phyloP scores from a whole-genome alignment of 2,888 invertebrate genomes.

The Microplitis deprimator region DNA sequence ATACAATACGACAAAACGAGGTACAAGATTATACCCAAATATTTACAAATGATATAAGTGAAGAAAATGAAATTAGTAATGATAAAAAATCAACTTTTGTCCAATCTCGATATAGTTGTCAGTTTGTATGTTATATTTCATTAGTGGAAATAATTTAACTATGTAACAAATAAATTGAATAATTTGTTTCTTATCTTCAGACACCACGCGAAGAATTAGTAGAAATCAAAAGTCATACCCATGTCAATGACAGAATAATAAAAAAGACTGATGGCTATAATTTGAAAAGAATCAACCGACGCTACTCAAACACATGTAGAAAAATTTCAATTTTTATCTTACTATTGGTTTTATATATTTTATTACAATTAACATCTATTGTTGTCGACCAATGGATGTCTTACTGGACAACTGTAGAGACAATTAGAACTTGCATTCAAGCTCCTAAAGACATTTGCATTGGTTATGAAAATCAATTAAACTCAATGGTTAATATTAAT shows the following conservation, averaged over 20 bases:
- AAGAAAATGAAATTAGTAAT: not conserved
- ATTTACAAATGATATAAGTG: not conserved
- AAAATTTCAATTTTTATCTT: constrained; percentile 73
- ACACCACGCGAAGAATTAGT: not conserved
- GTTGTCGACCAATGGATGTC: constrained; percentile 83
- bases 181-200: not conserved
- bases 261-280: constrained; percentile 69
- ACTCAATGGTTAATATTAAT: constrained; percentile 45
- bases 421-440: constrained; percentile 39
- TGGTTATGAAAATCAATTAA: constrained; percentile 17
- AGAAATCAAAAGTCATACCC: not conserved
- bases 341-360: constrained; percentile 73
- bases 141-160: not conserved
- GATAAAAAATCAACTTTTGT: constrained; percentile 34
- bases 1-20: constrained; percentile 42
- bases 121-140: constrained; percentile 37
- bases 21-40: not conserved
- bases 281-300: constrained; percentile 69
- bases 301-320: constrained; percentile 73
- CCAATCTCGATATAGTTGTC: constrained; percentile 44
- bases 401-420: constrained; percentile 74
- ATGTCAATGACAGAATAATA: constrained; percentile 53
- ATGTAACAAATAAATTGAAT: not conserved
- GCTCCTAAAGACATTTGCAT: not conserved
- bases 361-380: constrained; percentile 78